Percentiles rank a stretch among this genome's conserved stretches.
These are phyloP conservation scores for Boleophthalmus pectinirostris DNA, from an alignment of 2,113 vertebrate genomes.

Conservation along the genomic window DNA sequence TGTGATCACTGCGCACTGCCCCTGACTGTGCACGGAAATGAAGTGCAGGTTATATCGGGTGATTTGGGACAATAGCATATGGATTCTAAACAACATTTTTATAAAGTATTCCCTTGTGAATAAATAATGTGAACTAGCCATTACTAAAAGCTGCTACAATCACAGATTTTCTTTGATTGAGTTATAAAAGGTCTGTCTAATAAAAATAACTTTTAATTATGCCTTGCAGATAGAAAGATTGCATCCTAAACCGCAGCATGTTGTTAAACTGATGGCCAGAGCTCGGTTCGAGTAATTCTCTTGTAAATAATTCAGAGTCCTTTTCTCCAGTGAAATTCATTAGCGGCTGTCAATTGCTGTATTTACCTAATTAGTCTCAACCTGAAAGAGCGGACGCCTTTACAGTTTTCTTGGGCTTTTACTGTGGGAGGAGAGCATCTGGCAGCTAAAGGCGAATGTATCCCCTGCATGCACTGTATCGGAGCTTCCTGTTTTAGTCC, in stretches of 20 bases:
- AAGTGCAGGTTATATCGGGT: background rate
- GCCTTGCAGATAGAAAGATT: conserved; percentile 25
- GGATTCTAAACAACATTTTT: background rate
- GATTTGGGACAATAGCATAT: conserved; percentile 5
- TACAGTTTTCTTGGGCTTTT: conserved; percentile 29
- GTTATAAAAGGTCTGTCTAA: conserved; percentile 24
- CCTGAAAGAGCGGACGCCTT: conserved; percentile 41
- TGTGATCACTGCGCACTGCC: background rate
- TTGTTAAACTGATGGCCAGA: conserved; percentile 39
- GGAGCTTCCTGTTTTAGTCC: conserved; percentile 18
- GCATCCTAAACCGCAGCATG: conserved; percentile 16
- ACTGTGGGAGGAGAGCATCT: conserved; percentile 20
- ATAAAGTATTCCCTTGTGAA: background rate
- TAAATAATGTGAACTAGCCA: background rate
- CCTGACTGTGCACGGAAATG: conserved; percentile 3
- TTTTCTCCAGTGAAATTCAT: conserved; percentile 54
- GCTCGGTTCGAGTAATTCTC: conserved; percentile 46
- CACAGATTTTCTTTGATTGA: conserved; percentile 16
- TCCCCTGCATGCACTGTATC: conserved; percentile 30
- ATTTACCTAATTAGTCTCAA: conserved; percentile 59
- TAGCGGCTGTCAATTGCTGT: conserved; percentile 49
- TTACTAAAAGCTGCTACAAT: conserved; percentile 15
- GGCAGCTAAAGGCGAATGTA: conserved; percentile 6
- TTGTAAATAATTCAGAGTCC: conserved; percentile 55
- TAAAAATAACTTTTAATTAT: conserved; percentile 29